A percentile compares a stretch with the other conserved stretches of the same genome.
These are phyloP conservation scores for Leucoraja ocellata DNA, from an alignment of 2,797 vertebrate species.

Conservation along the genomic window DNA sequence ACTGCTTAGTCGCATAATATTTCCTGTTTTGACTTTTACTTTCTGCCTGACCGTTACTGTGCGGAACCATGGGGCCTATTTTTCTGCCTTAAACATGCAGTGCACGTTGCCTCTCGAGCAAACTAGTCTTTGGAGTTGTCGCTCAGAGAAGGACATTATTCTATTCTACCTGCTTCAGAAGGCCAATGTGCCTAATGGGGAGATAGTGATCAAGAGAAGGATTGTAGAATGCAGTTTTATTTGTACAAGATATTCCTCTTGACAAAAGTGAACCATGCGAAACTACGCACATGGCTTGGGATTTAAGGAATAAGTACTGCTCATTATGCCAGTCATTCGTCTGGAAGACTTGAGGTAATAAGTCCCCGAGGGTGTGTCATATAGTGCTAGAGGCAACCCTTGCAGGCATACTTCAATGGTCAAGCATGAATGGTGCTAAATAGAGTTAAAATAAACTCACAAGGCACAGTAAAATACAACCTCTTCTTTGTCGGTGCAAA, in stretches of 20 bases:
- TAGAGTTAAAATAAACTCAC: neutral
- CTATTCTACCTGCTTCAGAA: neutral
- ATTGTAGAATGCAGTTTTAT: neutral
- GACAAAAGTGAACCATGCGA: neutral
- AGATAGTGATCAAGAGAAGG: neutral
- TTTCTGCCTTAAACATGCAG: neutral
- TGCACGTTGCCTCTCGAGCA: neutral
- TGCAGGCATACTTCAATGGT: slow-evolving; percentile 1
- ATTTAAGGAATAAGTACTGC: neutral
- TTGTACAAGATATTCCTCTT: neutral
- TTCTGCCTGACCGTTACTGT: neutral
- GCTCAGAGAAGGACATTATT: neutral
- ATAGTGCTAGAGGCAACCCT: neutral
- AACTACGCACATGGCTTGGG: neutral
- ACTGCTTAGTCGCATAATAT: neutral
- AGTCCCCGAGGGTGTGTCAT: neutral
- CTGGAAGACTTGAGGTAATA: slow-evolving; percentile 23
- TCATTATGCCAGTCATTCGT: slow-evolving; percentile 11
- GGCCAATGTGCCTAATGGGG: neutral
- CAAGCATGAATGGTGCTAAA: slow-evolving; percentile 8
- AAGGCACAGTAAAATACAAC: neutral
- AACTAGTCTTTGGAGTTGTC: neutral
- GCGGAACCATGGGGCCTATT: neutral
- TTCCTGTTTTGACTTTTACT: neutral
- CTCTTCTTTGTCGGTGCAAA: neutral